A percentile compares a stretch with the other conserved stretches of the same genome.
phyloP scores from a whole-genome alignment of 2,113 vertebrate species.

The Tragulus kanchil region DNA sequence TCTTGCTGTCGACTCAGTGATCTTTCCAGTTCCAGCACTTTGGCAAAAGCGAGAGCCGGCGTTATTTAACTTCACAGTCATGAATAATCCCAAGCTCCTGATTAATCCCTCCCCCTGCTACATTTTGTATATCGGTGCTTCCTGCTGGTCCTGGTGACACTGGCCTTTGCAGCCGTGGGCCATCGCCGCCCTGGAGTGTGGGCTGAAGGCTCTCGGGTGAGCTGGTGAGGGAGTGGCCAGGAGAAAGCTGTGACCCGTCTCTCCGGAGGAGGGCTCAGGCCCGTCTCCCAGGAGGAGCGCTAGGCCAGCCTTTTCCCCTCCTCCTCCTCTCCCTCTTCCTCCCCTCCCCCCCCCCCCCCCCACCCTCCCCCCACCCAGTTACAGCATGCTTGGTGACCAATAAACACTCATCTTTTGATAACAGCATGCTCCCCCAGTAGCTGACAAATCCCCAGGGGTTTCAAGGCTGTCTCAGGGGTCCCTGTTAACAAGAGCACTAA shows the following conservation, averaged over 20 bases:
- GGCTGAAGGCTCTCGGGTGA: not conserved
- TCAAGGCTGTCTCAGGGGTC: not conserved
- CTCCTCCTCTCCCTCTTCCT: not conserved
- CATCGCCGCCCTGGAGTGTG: fast-evolving
- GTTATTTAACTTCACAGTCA: not conserved
- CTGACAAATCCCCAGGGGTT: not conserved
- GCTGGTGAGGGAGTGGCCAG: fast-evolving
- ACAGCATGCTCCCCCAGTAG: fast-evolving
- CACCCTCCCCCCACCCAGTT: not conserved
- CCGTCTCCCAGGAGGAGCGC: not conserved
- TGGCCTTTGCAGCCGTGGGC: not conserved
- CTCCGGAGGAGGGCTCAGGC: not conserved
- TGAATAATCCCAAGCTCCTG: not conserved
- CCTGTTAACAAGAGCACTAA: not conserved
- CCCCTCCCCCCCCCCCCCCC: fast-evolving
- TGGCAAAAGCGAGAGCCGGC: not conserved
- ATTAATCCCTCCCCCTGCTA: fast-evolving
- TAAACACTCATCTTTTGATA: no score
- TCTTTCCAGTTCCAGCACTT: not conserved
- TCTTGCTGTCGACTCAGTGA: not conserved
- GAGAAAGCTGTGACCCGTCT: not conserved
- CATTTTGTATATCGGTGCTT: not conserved
- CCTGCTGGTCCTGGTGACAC: not conserved
- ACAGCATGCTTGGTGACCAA: not conserved
- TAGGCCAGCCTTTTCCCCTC: not conserved